Base-by-base conservation (phyloP, 2,888 invertebrate genomes). In the Gonocerus acuteangulatus region DNA sequence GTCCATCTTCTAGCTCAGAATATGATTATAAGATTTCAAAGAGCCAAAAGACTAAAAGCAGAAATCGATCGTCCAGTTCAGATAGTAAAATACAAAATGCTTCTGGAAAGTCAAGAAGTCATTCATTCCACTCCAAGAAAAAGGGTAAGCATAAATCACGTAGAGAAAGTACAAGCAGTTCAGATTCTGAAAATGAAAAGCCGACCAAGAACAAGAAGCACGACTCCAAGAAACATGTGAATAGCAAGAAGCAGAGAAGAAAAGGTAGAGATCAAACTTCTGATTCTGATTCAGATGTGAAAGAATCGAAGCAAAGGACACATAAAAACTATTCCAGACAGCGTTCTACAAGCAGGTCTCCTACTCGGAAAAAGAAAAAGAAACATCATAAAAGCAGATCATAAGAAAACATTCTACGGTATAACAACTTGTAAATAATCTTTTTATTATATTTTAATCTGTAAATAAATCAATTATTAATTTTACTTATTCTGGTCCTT, bases 361-460 rank as follows among this genome's bases (percentile, higher is more conserved):
- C 23, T 19, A 27, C 23, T 13, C 21, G 23, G 27, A 47, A 48
- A 21, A 58, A 48, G 16, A 47, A 48, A 58, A 58, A 27, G 21
- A 48, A 48, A 48, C 18, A 48, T 18, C 16, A 34, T 34, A 18
- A 36, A 47, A 48, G 58, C 45, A 48, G 34, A 58, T 58, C 47
- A n/a, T 58, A 32, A 48, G 32, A 32, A 32, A 11, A 32, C 6
- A n/a, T n/a, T n/a, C n/a, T n/a, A n/a, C n/a, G n/a, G n/a, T n/a
- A n/a, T n/a, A n/a, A n/a, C n/a, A n/a, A n/a, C n/a, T n/a, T n/a
- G n/a, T n/a, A n/a, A n/a, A n/a, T n/a, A n/a, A n/a, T n/a, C n/a
- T n/a, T n/a, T n/a, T n/a, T n/a, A n/a, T n/a, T n/a, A n/a, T n/a
- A n/a, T n/a, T n/a, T n/a, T n/a, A n/a, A n/a, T n/a, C n/a, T n/a